These are phyloP conservation scores for Pseudomugil tenellus DNA, from an alignment of 2,797 vertebrate genomes.

Conservation along the genomic window DNA sequence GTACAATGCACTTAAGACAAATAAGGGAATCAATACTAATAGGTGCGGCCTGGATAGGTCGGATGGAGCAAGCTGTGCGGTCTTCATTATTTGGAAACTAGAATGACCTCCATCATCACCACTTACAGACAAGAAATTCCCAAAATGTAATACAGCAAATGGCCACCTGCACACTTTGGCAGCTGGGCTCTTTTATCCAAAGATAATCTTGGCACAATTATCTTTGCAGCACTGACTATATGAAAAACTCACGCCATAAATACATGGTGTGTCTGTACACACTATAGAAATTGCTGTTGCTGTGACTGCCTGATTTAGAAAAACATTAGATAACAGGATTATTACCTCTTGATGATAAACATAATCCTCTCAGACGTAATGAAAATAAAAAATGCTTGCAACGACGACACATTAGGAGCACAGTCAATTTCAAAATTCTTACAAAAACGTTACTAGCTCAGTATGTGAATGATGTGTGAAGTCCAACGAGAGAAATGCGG, in stretches of 20 bases:
- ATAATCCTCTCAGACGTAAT: background rate
- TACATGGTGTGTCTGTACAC: background rate
- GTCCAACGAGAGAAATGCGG: background rate
- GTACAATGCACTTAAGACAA: conserved; percentile 55
- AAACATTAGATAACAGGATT: background rate
- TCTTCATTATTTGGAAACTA: conserved; percentile 37
- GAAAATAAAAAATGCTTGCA: background rate
- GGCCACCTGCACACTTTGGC: conserved; percentile 66
- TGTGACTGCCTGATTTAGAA: background rate
- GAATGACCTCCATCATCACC: conserved; percentile 52
- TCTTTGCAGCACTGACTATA: conserved; percentile 19
- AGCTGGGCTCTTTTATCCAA: conserved; percentile 22
- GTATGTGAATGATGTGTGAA: background rate
- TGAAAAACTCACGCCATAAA: background rate
- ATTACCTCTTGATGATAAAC: background rate
- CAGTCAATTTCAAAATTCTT: too few relatives aligned
- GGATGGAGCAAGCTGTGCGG: conserved; percentile 9
- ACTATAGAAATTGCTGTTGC: background rate
- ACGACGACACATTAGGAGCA: background rate
- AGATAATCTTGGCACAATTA: conserved; percentile 1
- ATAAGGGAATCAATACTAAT: conserved; percentile 53
- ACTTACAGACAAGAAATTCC: conserved; percentile 51
- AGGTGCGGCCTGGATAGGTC: conserved; percentile 10
- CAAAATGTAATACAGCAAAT: conserved; percentile 52
- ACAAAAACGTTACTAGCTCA: background rate